Percentiles rank a stretch among this genome's conserved stretches.
phyloP scores from a whole-genome alignment of 2,113 vertebrate genomes.

The Alexandromys fortis region DNA sequence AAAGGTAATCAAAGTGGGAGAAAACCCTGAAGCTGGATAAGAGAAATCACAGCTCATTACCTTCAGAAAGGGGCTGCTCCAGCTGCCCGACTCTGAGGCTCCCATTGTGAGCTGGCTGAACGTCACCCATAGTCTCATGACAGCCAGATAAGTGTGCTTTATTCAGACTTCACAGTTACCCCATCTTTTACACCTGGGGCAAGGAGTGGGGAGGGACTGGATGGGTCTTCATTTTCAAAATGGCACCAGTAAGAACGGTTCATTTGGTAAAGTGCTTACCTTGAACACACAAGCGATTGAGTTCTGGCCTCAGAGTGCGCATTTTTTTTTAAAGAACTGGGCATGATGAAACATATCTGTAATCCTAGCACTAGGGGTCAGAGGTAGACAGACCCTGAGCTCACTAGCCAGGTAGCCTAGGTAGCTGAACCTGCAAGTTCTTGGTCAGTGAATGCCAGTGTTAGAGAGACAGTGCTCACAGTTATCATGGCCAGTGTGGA shows the following conservation, averaged over 20 bases:
- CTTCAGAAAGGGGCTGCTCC: neutral
- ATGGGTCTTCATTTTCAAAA: neutral
- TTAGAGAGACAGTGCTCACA: neutral
- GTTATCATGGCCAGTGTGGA: neutral
- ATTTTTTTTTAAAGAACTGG: neutral
- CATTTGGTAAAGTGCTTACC: neutral
- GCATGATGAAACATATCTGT: neutral
- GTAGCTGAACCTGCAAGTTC: neutral
- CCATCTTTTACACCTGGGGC: neutral
- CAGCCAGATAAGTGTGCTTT: rapidly evolving
- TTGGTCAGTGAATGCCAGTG: neutral
- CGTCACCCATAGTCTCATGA: rapidly evolving
- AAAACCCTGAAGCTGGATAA: neutral
- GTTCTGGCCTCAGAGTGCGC: neutral
- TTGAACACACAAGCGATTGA: neutral
- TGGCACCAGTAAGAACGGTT: neutral
- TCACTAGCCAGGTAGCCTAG: neutral
- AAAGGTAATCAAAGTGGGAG: neutral
- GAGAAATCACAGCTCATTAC: neutral
- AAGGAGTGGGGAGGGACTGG: neutral
- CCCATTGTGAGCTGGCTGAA: neutral
- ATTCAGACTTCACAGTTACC: rapidly evolving
- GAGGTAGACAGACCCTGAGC: neutral
- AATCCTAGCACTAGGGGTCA: neutral
- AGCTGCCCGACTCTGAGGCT: neutral